These are phyloP conservation scores for Astyanax mexicanus DNA, from an alignment of 2,797 vertebrate genomes.

Conservation along the genomic window DNA sequence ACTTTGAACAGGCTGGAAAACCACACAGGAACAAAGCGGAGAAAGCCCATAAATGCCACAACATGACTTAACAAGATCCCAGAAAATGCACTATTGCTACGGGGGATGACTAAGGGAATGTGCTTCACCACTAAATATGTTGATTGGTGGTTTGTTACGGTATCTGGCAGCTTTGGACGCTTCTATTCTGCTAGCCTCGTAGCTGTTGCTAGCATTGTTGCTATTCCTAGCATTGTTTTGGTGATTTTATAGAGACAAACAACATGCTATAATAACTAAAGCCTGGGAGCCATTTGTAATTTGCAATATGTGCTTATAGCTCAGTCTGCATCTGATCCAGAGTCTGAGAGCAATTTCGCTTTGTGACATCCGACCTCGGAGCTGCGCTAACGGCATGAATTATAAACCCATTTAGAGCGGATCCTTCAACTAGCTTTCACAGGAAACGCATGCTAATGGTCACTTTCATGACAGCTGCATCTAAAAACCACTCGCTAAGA, in stretches of 20 bases:
- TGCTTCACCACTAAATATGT: conserved; percentile 27
- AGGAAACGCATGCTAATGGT: conserved; percentile 38
- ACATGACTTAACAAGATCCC: conserved; percentile 78
- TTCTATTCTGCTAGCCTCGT: not conserved
- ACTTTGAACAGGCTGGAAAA: conserved; percentile 41
- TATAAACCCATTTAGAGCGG: conserved; percentile 32
- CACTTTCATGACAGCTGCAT: conserved; percentile 49
- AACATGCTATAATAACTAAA: not conserved
- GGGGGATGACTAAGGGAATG: conserved; percentile 59
- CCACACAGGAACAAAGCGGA: conserved; percentile 62
- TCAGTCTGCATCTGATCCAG: not conserved
- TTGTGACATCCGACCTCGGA: conserved; percentile 28
- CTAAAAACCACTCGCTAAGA: conserved; percentile 37
- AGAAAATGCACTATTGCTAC: conserved; percentile 68
- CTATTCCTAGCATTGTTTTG: not conserved
- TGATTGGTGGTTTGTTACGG: conserved; percentile 31
- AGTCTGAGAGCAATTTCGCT: conserved; percentile 19
- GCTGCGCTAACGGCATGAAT: conserved; percentile 27
- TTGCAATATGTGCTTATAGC: conserved; percentile 1
- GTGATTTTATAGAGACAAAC: not conserved
- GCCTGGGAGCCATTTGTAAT: not conserved
- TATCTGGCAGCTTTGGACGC: not conserved
- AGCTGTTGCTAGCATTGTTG: not conserved
- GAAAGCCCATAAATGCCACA: conserved; percentile 78
- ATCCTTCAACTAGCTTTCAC: conserved; percentile 9